phyloP scores from a whole-genome alignment of 2,888 invertebrate genomes.

The Leistus spinibarbis region DNA sequence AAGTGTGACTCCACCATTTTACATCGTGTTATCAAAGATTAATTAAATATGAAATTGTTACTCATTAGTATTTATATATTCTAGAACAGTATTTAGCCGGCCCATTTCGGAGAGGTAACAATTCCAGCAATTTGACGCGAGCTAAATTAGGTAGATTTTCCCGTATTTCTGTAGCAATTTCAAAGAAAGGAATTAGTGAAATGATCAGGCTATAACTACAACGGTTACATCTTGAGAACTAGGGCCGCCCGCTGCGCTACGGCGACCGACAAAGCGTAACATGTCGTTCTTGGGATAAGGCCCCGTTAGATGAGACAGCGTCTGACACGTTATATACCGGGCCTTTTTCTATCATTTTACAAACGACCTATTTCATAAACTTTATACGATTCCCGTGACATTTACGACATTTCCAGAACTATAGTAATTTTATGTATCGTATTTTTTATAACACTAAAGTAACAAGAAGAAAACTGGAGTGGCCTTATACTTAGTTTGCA shows the following conservation, averaged over 20 bases:
- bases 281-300: conserved; percentile 1
- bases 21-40: not conserved
- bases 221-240: conserved; percentile 21
- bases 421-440: conserved; percentile 14
- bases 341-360: not conserved
- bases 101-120: too few species aligned
- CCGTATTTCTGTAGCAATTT: not conserved
- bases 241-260: conserved; percentile 20
- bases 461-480: too few species aligned
- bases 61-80: too few species aligned
- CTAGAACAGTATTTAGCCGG: too few species aligned
- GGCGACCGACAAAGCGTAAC: conserved; percentile 8
- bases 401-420: conserved; percentile 16
- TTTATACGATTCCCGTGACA: conserved; percentile 20
- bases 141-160: not conserved
- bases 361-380: conserved; percentile 24
- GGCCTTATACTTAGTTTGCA: too few species aligned
- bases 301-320: conserved; percentile 23
- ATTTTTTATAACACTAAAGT: too few species aligned
- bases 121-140: not conserved
- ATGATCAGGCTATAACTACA: conserved; percentile 21
- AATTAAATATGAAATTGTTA: not conserved
- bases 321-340: conserved; percentile 6
- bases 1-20: not conserved
- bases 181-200: conserved; percentile 24